Evolutionary conservation across 2,797 vertebrate species (phyloP).

Genomic region (Vultur gryphus): DNA sequence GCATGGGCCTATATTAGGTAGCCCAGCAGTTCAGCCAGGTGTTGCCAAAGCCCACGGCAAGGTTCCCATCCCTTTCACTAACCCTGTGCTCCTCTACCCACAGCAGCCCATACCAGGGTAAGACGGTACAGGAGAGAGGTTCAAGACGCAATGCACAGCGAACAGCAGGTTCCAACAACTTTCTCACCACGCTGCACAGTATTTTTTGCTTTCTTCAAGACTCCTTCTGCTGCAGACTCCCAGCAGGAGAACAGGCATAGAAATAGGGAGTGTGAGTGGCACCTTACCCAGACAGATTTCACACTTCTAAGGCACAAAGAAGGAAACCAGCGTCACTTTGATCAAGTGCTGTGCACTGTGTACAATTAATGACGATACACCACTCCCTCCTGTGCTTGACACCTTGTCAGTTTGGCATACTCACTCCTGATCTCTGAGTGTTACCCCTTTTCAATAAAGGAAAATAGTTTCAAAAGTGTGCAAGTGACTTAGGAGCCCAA

Average conservation of each 20-base stretch:
- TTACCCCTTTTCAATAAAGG: not conserved
- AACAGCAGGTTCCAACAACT: not conserved
- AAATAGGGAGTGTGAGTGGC: not conserved
- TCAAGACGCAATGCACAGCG: not conserved
- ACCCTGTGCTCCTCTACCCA: not conserved
- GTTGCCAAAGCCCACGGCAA: not conserved
- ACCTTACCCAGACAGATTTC: slow-evolving; percentile 4
- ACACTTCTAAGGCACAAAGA: slow-evolving; percentile 18
- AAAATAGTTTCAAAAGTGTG: not conserved
- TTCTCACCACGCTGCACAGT: not conserved
- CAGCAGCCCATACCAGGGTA: not conserved
- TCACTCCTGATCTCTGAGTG: not conserved
- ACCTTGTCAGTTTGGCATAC: not conserved
- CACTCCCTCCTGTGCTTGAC: not conserved
- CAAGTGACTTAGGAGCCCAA: not conserved
- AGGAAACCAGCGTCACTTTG: not conserved
- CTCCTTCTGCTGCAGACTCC: slow-evolving; percentile 6
- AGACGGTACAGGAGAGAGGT: not conserved
- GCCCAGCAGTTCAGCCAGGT: not conserved
- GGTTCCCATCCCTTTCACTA: not conserved
- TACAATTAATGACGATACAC: not conserved
- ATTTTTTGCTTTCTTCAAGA: not conserved
- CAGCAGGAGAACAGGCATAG: not conserved
- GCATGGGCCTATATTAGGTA: not conserved
- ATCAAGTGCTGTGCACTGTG: not conserved